Percentiles rank a stretch among this genome's conserved stretches.
These are phyloP conservation scores for Neocloeon triangulifer DNA, from an alignment of 1,140 invertebrate species.

Conservation along the genomic window DNA sequence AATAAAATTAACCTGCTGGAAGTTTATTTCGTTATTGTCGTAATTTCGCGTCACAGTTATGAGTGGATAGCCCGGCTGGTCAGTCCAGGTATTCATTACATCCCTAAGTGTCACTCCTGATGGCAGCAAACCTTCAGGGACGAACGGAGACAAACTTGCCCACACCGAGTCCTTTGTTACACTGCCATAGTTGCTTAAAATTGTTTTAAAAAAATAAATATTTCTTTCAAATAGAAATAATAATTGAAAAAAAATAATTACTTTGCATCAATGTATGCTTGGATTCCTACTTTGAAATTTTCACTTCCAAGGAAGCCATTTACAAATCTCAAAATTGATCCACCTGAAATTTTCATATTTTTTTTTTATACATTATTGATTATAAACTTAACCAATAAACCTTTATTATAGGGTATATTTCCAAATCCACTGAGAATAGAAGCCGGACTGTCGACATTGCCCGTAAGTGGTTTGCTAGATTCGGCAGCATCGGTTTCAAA, in stretches of 20 bases:
- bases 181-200: slow-evolving; percentile 6
- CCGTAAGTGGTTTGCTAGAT: slow-evolving; percentile 18
- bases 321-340: no score
- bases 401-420: no score
- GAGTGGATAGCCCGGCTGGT: slow-evolving; percentile 34
- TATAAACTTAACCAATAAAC: no score
- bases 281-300: no score
- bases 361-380: no score
- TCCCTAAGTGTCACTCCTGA: slow-evolving; percentile 16
- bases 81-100: slow-evolving; percentile 34
- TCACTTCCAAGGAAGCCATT: no score
- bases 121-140: slow-evolving; percentile 19
- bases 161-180: slow-evolving; percentile 10
- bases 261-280: no score
- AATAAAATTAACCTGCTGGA: slow-evolving; percentile 13
- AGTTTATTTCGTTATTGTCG: slow-evolving; percentile 11
- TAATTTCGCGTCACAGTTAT: slow-evolving; percentile 18
- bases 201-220: slow-evolving; percentile 9
- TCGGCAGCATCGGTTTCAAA: background rate
- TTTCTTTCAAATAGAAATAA: slow-evolving; percentile 9
- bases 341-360: no score
- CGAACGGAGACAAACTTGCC: slow-evolving; percentile 19
- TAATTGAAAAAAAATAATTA: no score
- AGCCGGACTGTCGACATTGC: slow-evolving; percentile 23
- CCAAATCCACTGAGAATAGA: slow-evolving; percentile 21